Evolutionary conservation across 1,140 invertebrate genomes (phyloP), one percentile per base, ranked within the genome.

Genomic region (Dolichoris vasculosae): DNA sequence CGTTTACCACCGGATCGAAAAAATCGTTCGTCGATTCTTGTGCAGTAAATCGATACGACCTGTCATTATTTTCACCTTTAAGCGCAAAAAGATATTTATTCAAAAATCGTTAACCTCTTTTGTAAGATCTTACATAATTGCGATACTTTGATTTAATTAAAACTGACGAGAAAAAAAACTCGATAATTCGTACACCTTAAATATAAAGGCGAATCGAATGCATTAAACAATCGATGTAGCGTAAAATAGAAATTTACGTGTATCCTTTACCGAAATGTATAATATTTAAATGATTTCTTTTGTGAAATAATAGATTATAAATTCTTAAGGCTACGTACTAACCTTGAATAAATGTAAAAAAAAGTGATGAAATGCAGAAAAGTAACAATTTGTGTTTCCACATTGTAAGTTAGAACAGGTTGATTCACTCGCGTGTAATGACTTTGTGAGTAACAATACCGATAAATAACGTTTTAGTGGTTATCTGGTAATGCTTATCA

Each of bases 401-500:
- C 82, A 84, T 83, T n/a, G 7, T 48, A 35, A 82, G 69, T 38
- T 51, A 30, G 46, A 15, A 9, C 20, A 38, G n/a, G 51, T 69
- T 51, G 73, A 75, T 76, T 46, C 40, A 46, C 71, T 59, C 71
- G 73, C 40, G 38, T 9, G 38, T 8, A 71, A 63, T 71, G 20
- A 30, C 55, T 32, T 46, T 46, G 6, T 38, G 32, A 32, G 20
- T n/a, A 30, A 46, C 35, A 73, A 73, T 43, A 55, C 26, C 51
- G n/a, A 59, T 43, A 35, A 48, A 17, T 75, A 30, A 59, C 23
- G 38, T 26, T 64, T 48, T 48, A 64, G 15, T 30, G 40, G 38
- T 83, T 83, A 83, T 83, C 82, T 83, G 13, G 0, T 17, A 43
- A 17, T 38, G 38, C 71, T 83, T 83, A 83, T 83, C 82, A 48